phyloP scores from a whole-genome alignment of 1,140 invertebrate genomes.

The Cherax quadricarinatus region DNA sequence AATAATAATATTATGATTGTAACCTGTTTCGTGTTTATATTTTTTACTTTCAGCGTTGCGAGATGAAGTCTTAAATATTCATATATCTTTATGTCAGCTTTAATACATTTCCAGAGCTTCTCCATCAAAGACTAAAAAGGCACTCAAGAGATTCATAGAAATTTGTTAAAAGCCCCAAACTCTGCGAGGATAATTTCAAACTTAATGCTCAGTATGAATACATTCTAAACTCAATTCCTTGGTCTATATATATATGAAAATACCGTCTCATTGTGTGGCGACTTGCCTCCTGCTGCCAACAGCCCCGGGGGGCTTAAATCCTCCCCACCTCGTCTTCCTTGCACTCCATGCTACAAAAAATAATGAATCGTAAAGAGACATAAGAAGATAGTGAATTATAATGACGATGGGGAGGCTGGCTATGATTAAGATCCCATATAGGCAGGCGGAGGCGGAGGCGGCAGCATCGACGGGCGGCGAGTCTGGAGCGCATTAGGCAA shows the following conservation, averaged over 20 bases:
- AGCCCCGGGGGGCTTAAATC: background rate
- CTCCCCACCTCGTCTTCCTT: background rate
- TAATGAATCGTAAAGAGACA: constrained; percentile 2
- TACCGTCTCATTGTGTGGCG: constrained; percentile 41
- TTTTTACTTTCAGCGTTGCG: background rate
- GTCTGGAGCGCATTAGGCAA: constrained; percentile 29
- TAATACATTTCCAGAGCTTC: background rate
- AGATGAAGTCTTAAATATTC: constrained; percentile 48
- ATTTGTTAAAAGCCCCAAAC: constrained; percentile 38
- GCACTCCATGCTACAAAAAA: background rate
- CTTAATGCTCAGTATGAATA: constrained; percentile 59
- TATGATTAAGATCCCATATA: background rate
- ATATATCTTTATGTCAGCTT: constrained; percentile 42
- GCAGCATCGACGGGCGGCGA: constrained; percentile 2
- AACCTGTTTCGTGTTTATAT: background rate
- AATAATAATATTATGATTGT: too few species aligned
- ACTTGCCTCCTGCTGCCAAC: constrained; percentile 25
- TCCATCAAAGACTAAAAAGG: background rate
- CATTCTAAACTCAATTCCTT: constrained; percentile 56
- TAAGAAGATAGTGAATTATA: constrained; percentile 3
- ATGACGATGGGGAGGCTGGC: background rate
- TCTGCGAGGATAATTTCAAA: constrained; percentile 45
- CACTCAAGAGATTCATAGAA: constrained; percentile 34
- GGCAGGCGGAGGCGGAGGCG: background rate
- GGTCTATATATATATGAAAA: constrained; percentile 65